Evolutionary conservation across 2,113 vertebrate species (phyloP).

Genomic region (Bettongia penicillata): DNA sequence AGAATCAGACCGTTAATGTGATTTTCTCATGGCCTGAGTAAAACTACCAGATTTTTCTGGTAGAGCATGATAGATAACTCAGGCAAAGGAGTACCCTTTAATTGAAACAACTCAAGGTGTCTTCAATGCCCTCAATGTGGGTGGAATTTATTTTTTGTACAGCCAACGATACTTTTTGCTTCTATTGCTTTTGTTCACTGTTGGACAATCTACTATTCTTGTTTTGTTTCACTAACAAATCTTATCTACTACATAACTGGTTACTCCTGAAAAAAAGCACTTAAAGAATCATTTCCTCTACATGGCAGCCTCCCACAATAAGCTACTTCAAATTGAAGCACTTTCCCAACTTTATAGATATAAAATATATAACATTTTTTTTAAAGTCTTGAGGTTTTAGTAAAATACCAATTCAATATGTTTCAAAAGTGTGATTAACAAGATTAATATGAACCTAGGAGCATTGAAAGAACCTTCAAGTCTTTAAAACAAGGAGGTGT

Average conservation of each 20-base stretch:
- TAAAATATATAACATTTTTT: neutral
- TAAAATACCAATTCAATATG: neutral
- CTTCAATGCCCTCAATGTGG: neutral
- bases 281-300: neutral
- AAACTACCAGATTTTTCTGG: neutral
- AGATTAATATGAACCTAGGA: neutral
- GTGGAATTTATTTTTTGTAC: neutral
- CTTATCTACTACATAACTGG: neutral
- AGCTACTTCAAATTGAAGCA: neutral
- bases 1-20: neutral
- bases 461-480: neutral
- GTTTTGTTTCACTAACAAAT: neutral
- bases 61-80: neutral
- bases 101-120: neutral
- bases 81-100: neutral
- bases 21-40: neutral
- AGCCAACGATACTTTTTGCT: neutral
- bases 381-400: neutral
- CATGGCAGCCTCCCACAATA: neutral
- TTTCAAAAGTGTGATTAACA: neutral
- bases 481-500: neutral
- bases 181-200: neutral
- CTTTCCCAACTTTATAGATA: neutral
- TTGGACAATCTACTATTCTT: neutral
- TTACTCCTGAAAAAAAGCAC: neutral